A percentile compares a stretch with the other conserved stretches of the same genome.
These are phyloP conservation scores for Probosciger aterrimus DNA, from an alignment of 2,113 vertebrate genomes.

Conservation along the genomic window DNA sequence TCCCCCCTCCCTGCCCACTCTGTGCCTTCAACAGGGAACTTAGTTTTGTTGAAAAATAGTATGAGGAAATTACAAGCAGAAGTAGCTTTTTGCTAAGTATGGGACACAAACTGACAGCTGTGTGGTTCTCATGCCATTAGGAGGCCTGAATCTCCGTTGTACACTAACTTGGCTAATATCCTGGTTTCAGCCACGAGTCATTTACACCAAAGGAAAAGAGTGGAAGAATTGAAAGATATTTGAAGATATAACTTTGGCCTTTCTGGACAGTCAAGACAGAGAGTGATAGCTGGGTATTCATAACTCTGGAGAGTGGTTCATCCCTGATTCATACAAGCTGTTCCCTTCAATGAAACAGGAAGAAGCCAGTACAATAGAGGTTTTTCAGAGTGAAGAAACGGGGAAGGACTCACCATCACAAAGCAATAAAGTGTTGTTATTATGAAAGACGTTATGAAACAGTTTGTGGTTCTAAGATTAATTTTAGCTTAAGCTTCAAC, in stretches of 20 bases:
- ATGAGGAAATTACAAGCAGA: neutral
- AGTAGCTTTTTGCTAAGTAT: neutral
- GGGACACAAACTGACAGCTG: neutral
- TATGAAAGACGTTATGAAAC: slow-evolving; percentile 58
- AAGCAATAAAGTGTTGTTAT: slow-evolving; percentile 42
- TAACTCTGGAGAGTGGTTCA: neutral
- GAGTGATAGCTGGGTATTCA: neutral
- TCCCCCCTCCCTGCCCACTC: rapidly evolving
- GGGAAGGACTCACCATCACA: slow-evolving; percentile 16
- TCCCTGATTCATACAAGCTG: slow-evolving; percentile 58
- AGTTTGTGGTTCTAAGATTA: slow-evolving; percentile 51
- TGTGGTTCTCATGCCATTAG: neutral
- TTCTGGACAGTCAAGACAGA: slow-evolving; percentile 10
- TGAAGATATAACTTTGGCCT: neutral
- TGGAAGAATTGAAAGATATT: neutral
- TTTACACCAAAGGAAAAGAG: neutral
- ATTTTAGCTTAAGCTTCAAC: slow-evolving; percentile 21
- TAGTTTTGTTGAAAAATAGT: neutral
- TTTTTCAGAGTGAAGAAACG: slow-evolving; percentile 25
- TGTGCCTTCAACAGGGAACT: neutral
- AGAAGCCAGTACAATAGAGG: slow-evolving; percentile 49
- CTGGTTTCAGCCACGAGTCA: neutral
- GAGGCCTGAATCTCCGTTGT: neutral
- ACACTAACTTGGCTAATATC: neutral
- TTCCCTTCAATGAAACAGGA: slow-evolving; percentile 51